Evolutionary conservation across 2,888 invertebrate species (phyloP), one percentile per base, ranked within the genome.

Genomic region (Prosapia bicincta): DNA sequence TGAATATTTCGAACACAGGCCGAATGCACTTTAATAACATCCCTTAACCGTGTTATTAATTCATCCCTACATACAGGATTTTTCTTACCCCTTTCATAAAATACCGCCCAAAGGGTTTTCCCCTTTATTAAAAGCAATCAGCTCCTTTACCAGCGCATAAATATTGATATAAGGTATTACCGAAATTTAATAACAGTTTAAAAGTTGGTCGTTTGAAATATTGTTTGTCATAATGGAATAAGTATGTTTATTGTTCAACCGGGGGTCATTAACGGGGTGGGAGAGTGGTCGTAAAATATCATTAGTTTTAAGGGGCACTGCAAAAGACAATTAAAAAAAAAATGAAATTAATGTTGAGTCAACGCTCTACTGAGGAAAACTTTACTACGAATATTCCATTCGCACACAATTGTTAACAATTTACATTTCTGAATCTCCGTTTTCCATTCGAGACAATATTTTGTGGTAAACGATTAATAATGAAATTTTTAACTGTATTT

Each of bases 121-220:
- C 54, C 54, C n/a, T 10, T 54, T 54, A 54, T 54, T 54, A 54
- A 54, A 54, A 54, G 54, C 54, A 54, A 54, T 54, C 54, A 9
- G 20, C 20, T 5, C 13, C 54, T 20, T 54, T 54, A 54, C 54
- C 54, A n/a, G 54, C 73, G 26, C 68, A 68, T 68, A 68, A 68
- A 73, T 73, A 73, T 68, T 68, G 67, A 68, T 67, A 68, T 73
- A 32, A 73, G 23, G 38, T 23, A 54, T 68, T 73, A 54, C 3
- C 2, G 3, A 54, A 38, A 54, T 54, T 54, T 54, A 54, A 54
- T 54, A 54, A 54, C 54, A 5, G 54, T 9, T 20, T 54, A 20
- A 6, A 5, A 13, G 5, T 7, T 3, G 38, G 10, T 3, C 10
- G 2, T 20, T 54, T 54, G 54, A 54, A 54, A 54, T 54, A 54